A percentile compares a stretch with the other conserved stretches of the same genome.
Evolutionary conservation across 2,888 invertebrate genomes (phyloP).

Genomic region (Macropis europaea): DNA sequence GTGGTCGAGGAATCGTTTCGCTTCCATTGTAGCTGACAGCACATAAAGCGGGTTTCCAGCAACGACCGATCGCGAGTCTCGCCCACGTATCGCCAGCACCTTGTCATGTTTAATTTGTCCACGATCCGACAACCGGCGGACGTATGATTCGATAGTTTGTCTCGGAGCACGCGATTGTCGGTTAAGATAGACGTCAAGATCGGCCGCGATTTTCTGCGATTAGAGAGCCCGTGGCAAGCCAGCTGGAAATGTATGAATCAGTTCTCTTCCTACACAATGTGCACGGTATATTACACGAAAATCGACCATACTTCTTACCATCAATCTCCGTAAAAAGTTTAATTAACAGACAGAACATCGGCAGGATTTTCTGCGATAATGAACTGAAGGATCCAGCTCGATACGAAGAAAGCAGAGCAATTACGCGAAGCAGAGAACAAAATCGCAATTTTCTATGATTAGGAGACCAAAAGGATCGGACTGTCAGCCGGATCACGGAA

Average conservation of each 20-base stretch:
- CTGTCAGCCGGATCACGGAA: not conserved
- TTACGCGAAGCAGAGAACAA: not conserved
- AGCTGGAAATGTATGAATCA: not conserved
- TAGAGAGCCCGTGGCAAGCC: not conserved
- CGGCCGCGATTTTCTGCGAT: conserved; percentile 31
- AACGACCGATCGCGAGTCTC: conserved; percentile 8
- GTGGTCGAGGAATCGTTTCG: conserved; percentile 48
- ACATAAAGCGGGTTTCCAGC: conserved; percentile 35
- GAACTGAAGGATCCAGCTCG: not conserved
- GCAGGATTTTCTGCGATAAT: not conserved
- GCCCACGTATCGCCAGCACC: conserved; percentile 46
- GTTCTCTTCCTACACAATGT: conserved; percentile 1
- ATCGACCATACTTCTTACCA: too few relatives aligned
- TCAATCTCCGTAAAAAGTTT: not conserved
- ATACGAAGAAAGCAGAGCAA: not conserved
- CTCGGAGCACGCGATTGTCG: conserved; percentile 38
- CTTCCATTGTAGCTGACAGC: conserved; percentile 28
- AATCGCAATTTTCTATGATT: not conserved
- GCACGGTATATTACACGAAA: too few relatives aligned
- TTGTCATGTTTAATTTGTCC: conserved; percentile 50
- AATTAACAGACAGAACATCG: not conserved
- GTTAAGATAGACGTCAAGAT: conserved; percentile 34
- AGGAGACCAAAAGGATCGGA: not conserved
- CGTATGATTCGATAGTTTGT: conserved; percentile 51
- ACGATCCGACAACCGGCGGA: conserved; percentile 23